Evolutionary conservation across 2,888 invertebrate genomes (phyloP), one percentile per base, ranked within the genome.

Genomic region (Apotomis betuletana): DNA sequence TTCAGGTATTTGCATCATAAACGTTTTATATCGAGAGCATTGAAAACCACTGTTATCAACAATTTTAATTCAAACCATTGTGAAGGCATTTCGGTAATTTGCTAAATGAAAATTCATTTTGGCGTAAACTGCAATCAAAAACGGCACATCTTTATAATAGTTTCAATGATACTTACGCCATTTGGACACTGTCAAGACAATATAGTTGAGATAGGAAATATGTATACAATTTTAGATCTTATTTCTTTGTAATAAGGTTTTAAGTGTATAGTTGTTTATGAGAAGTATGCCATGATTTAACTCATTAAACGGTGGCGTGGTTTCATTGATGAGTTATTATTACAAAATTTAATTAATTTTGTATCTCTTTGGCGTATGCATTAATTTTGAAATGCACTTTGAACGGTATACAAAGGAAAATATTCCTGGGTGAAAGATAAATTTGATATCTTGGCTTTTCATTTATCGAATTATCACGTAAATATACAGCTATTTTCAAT

Each of bases 241-340:
- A 49, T 49, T 49, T 2, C 49, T 10, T 49, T 49, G 10, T 1
- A 2, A 49, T 49, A 49, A 49, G 44, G 44, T 6, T 6, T 6
- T 6, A 6, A 10, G 49, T 49, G 49, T 49, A 9, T 49, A 49
- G 9, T 3, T 49, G 9, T 49, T 49, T 49, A 49, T 49, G 49
- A 10, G 9, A 3, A 4, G 9, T 49, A 2, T 49, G 9, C 10
- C 36, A 4, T 54, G 36, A 3, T 41, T 60, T 54, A 5, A 9
- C 69, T 70, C 58, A 70, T 70, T 64, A 63, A 49, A 6, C 51
- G 6, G 15, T 36, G 4, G 49, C 60, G 10, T 10, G 62, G 9
- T 46, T 54, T 59, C 59, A 70, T 70, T 61, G 70, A 70, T 70
- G 51, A 52, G 55, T 67, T 70, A 70, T 70, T 64, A 70, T 52